Base-by-base conservation (phyloP, 2,888 invertebrate genomes). In the Germaria angustata region DNA sequence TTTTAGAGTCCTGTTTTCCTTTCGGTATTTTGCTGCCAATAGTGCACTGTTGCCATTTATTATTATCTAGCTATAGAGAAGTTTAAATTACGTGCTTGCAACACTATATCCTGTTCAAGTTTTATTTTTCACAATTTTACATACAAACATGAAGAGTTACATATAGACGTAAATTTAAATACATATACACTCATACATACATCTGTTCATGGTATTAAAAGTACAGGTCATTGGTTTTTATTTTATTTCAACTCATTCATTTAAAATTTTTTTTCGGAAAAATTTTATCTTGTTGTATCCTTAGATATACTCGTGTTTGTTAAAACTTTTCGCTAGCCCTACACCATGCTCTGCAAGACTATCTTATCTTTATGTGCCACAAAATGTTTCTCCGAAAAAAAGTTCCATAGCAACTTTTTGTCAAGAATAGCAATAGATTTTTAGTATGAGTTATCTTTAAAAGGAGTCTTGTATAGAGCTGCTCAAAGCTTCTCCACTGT, bases 11-110 rank as follows among this genome's bases (percentile, higher is more conserved):
- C 0, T 24, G 1, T 39, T 39, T 39, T 46, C 34, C 22, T 28
- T 36, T 13, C 9, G 13, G 5, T 41, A 13, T 41, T 34, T 63
- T 55, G 55, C 39, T 71, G 44, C 15, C 34, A 32, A 65, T 46
- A 57, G 51, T 65, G 59, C 57, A 65, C 49, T 73, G 32, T 68
- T 80, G 72, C 68, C 66, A 24, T 63, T 61, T 51, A 79, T 49
- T 72, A 79, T 79, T 41, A 72, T 66, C 49, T 46, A 65, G 71
- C 57, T 79, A 57, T n/a, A 63, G 28, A 63, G 61, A 78, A 69
- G 46, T 73, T 78, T 49, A 78, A 78, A 82, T 82, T 78, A 79
- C 78, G 78, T 82, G 81, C 63, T 63, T 71, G 81, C 75, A 82
- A 78, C 81, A 82, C 81, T 59, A 78, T 75, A 63, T 73, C 63